Percentiles rank a stretch among this genome's conserved stretches.
These are phyloP conservation scores for Neogobius melanostomus DNA, from an alignment of 2,113 vertebrate genomes.

Conservation along the genomic window DNA sequence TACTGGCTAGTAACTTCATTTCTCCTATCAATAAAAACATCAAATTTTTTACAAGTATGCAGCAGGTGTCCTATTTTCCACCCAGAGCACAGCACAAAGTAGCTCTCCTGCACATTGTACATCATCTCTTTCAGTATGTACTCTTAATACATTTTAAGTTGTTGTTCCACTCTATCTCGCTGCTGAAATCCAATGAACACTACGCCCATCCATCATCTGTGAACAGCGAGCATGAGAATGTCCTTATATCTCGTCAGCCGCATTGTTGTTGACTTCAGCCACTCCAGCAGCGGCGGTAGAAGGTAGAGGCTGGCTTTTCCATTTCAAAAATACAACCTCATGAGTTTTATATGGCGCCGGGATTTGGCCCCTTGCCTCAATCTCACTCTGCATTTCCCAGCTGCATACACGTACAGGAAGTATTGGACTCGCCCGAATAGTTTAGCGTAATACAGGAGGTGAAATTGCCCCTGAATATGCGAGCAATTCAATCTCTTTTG, in stretches of 20 bases:
- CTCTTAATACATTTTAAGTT: slow-evolving; percentile 10
- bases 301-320: slow-evolving; percentile 9
- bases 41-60: background rate
- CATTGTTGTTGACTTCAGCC: background rate
- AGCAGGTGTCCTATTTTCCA: background rate
- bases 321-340: slow-evolving; percentile 16
- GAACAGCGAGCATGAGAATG: background rate
- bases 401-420: slow-evolving; percentile 24
- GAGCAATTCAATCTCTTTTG: slow-evolving; percentile 51
- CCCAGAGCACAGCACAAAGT: background rate
- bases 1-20: background rate
- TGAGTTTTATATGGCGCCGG: slow-evolving; percentile 17
- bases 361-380: slow-evolving; percentile 8
- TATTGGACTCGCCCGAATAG: slow-evolving; percentile 35
- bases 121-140: background rate
- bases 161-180: background rate
- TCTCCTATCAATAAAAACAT: background rate
- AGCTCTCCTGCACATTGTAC: background rate
- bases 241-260: slow-evolving; percentile 14
- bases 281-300: slow-evolving; percentile 7
- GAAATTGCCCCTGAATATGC: slow-evolving; percentile 59
- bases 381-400: slow-evolving; percentile 37
- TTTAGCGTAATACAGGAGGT: slow-evolving; percentile 48
- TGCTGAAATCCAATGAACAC: background rate
- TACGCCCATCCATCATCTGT: slow-evolving; percentile 3